Base-by-base conservation (phyloP, 1,140 invertebrate species). In the Hydropsyche tenuis region DNA sequence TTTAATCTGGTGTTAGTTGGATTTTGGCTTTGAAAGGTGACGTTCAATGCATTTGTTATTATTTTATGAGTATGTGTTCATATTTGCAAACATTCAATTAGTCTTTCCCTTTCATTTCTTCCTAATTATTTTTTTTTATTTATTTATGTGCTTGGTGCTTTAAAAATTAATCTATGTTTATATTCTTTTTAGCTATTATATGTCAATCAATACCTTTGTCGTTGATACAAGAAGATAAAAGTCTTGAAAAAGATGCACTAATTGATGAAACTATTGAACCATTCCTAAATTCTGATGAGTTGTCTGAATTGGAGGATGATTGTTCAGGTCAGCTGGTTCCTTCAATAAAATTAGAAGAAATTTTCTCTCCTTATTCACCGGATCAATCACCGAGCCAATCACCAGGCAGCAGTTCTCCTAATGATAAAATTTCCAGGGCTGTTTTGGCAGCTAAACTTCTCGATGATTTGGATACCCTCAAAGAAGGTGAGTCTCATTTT, bases 381-480 rank as follows among this genome's bases (percentile, higher is more conserved):
- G 9, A 4, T 37, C 30, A n/a, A n/a, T n/a, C n/a, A n/a, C n/a
- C n/a, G n/a, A 22, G 3, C 9, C 22, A 27, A 37, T 25, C 51
- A 5, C 16, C 45, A 12, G 43, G 46, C 14, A 23, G 22, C 37
- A 14, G 12, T 56, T 71, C 75, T 4, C 73, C 70, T 11, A 37
- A 48, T 56, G 72, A 78, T 75, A 84, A 85, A 77, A 82, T 82
- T 48, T 81, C 77, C 51, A 81, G 80, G 72, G 82, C 83, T 0
- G 80, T 85, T 72, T 80, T 85, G 42, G 84, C 85, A 60, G 81
- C 79, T 78, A 82, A 84, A 78, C 81, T 85, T 73, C 80, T 86
- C 80, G 82, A 82, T 79, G 82, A 85, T 81, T 80, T 86, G 73
- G 84, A 86, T 70, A 82, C 79, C 65, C 80, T 81, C 78, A 85